Base-by-base conservation (phyloP, 1,140 invertebrate genomes). In the Eurosta solidaginis region DNA sequence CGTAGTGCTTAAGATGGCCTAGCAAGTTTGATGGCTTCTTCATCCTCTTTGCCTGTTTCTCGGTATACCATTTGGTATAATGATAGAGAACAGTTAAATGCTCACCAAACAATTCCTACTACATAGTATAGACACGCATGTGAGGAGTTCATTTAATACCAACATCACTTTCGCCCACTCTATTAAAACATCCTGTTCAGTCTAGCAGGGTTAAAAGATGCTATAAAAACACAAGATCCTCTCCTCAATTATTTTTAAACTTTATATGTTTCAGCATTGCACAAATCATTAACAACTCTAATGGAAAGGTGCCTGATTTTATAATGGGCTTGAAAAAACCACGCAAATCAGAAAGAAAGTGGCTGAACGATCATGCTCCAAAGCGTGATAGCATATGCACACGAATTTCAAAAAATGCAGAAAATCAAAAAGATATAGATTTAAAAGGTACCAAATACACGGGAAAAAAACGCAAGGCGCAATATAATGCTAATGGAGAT, bases 251-350 rank as follows among this genome's bases (percentile, higher is more conserved):
- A 1, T 17, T 74, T 0, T 10, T 76, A 33, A 45, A 40, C 42
- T 74, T 77, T 29, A 7, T 1, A 54, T 14, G 3, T 79, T 89
- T 44, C 84, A 96, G 95, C 83, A 96, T 98, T 86, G 95, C 95
- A 0, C 91, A 93, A 80, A 91, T 97, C 9, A 92, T 98, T 89
- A 92, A 92, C 82, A 92, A 95, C 83, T 96, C 96, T 9, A 97
- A 96, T 0, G 97, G 96, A 86, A 90, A 93, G 36, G 94, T 98
- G 7, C 96, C 97, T 1, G 93, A 95, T 1, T 98, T 96, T 87
- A 96, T 98, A 93, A 86, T 97, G 74, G 89, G 91, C 78, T 89
- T 97, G 84, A 95, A 95, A 81, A 94, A 93, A 83, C 89, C 91
- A 76, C 90, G 89, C 27, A 93, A 94, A 82, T 92, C 91, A 22